Evolutionary conservation across 2,888 invertebrate genomes (phyloP).

Genomic region (Tetragonisca angustula): DNA sequence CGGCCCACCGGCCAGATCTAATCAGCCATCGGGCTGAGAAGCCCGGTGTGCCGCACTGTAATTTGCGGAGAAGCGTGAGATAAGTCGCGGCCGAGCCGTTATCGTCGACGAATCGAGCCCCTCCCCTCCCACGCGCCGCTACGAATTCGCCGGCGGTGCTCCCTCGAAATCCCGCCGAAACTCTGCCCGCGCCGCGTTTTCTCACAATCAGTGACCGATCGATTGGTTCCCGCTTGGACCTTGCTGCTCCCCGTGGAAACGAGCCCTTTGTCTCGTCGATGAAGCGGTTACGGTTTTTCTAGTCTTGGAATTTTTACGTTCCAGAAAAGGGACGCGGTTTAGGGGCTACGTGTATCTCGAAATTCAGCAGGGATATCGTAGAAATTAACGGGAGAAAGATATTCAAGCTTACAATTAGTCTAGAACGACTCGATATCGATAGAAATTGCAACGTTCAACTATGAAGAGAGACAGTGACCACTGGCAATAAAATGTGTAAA

Average conservation of each 20-base stretch:
- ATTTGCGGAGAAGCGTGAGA: conserved; percentile 56
- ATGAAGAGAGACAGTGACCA: too few relatives aligned
- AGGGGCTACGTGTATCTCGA: too few relatives aligned
- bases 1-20: conserved; percentile 52
- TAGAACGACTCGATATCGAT: too few relatives aligned
- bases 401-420: too few relatives aligned
- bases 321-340: neutral
- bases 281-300: neutral
- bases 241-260: neutral
- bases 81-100: conserved; percentile 44
- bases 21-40: conserved; percentile 46
- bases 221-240: neutral
- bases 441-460: too few relatives aligned
- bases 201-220: neutral
- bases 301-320: neutral
- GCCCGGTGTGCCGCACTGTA: conserved; percentile 43
- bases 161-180: conserved; percentile 7
- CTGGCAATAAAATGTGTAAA: too few relatives aligned
- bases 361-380: too few relatives aligned
- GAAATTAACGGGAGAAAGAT: too few relatives aligned
- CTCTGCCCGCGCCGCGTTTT: neutral
- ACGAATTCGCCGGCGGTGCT: conserved; percentile 15
- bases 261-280: neutral
- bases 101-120: conserved; percentile 35
- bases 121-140: neutral